Evolutionary conservation across 2,113 vertebrate species (phyloP).

Genomic region (Ceyx cyanopectus): DNA sequence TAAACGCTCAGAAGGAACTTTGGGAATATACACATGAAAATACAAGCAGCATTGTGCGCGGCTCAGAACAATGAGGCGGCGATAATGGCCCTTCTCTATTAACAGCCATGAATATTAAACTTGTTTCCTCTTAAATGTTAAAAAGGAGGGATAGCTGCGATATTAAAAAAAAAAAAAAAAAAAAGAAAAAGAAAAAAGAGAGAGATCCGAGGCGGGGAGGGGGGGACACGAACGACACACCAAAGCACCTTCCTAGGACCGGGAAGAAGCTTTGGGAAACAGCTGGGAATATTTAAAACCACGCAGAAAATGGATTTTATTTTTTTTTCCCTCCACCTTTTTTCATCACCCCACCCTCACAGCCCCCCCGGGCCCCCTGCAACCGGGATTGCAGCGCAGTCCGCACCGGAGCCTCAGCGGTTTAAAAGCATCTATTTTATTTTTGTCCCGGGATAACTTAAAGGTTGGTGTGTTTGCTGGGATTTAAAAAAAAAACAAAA

Average conservation of each 20-base stretch:
- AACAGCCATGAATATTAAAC: slow-evolving; percentile 79
- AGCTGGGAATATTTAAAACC: slow-evolving; percentile 61
- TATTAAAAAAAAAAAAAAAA: slow-evolving; percentile 37
- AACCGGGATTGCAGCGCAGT: neutral
- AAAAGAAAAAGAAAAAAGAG: neutral
- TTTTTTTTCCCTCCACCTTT: neutral
- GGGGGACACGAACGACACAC: neutral
- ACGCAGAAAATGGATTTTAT: neutral
- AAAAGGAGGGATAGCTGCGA: slow-evolving; percentile 55
- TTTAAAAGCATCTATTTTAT: neutral
- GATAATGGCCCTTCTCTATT: slow-evolving; percentile 79
- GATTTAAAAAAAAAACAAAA: neutral
- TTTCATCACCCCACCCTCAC: neutral
- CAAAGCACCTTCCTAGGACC: slow-evolving; percentile 20
- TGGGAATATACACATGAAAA: slow-evolving; percentile 76
- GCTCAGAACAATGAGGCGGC: slow-evolving; percentile 67
- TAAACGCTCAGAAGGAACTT: slow-evolving; percentile 71
- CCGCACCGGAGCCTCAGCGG: neutral
- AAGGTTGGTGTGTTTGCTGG: neutral
- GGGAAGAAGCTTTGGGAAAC: slow-evolving; percentile 52
- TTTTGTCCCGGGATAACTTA: neutral
- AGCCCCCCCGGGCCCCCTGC: neutral
- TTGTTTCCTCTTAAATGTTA: slow-evolving; percentile 69
- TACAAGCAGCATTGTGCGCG: slow-evolving; percentile 73
- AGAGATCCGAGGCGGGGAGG: neutral